phyloP scores from a whole-genome alignment of 1,140 invertebrate species.

The Bombus picipes region DNA sequence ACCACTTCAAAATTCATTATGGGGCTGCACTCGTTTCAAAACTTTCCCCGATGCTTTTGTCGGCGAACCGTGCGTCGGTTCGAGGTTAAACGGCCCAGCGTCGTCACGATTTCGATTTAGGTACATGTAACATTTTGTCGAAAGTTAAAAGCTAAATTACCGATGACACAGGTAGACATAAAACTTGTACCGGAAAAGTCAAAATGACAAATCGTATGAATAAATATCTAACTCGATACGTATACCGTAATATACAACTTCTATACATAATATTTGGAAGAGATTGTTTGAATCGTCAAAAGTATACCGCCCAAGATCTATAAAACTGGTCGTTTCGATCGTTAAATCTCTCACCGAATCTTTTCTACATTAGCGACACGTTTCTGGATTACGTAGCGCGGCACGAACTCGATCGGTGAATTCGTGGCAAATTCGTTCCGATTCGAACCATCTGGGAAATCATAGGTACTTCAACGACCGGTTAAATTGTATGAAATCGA shows the following conservation, averaged over 20 bases:
- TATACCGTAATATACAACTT: too few relatives aligned
- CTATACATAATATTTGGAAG: neutral
- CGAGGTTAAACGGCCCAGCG: too few relatives aligned
- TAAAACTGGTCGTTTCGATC: too few relatives aligned
- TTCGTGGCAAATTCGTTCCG: neutral
- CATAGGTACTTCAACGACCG: neutral
- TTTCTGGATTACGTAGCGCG: neutral
- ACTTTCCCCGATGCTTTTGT: neutral
- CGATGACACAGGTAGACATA: neutral
- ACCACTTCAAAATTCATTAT: constrained; percentile 49
- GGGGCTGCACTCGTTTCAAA: constrained; percentile 2
- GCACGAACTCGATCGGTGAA: neutral
- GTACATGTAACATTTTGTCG: neutral
- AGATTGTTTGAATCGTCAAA: neutral
- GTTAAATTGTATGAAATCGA: neutral
- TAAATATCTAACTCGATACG: neutral
- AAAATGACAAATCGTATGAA: neutral
- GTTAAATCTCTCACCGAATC: neutral
- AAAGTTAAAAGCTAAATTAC: neutral
- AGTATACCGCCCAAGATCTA: too few relatives aligned
- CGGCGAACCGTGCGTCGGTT: neutral
- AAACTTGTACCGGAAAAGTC: neutral
- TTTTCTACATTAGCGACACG: too few relatives aligned
- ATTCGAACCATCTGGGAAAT: neutral
- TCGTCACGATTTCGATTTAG: neutral